Conservation (phyloP, 2,113 vertebrate species). For the Axis porcinus region DNA sequence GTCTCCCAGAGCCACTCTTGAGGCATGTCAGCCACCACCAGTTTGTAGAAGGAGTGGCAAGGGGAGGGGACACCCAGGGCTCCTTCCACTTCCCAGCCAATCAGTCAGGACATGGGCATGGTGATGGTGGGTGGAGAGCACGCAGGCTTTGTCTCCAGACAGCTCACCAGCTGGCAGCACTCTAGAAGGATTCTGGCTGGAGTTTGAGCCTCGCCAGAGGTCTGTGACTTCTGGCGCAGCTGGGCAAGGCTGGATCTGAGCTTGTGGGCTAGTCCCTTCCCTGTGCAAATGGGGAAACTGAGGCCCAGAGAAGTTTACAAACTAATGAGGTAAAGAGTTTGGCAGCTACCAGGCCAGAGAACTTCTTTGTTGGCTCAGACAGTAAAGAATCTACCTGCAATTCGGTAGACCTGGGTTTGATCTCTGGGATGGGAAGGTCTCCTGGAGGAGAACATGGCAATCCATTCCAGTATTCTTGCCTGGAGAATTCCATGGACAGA, state of each 20-base stretch:
- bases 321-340: neutral
- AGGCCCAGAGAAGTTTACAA: neutral
- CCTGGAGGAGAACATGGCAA: neutral
- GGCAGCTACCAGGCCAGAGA: neutral
- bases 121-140: neutral
- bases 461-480: neutral
- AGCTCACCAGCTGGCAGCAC: neutral
- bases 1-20: neutral
- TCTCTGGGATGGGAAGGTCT: neutral
- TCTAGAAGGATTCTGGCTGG: neutral
- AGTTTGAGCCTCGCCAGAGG: neutral
- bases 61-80: neutral
- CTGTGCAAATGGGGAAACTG: neutral
- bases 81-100: neutral
- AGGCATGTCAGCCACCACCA: neutral
- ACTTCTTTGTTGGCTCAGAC: neutral
- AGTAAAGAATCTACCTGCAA: neutral
- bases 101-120: neutral
- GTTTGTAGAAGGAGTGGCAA: neutral
- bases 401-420: neutral
- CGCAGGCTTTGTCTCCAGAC: neutral
- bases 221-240: neutral
- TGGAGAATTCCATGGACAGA: neutral
- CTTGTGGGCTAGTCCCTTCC: neutral
- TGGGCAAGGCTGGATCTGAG: neutral